These are phyloP conservation scores for Xenops minutus DNA, from an alignment of 2,797 vertebrate genomes.

Conservation along the genomic window DNA sequence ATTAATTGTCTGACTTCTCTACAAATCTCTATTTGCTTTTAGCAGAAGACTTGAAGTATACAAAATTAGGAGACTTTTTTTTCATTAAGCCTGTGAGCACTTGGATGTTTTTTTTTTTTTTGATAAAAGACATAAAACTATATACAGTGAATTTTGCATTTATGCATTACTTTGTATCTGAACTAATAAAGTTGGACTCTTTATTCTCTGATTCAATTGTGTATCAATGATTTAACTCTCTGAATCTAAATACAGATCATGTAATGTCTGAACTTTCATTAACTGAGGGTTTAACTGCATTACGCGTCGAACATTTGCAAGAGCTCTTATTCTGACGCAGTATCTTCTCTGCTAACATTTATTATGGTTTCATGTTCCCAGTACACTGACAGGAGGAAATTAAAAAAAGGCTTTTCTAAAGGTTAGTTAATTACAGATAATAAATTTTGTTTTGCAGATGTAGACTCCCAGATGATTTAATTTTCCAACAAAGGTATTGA, in stretches of 20 bases:
- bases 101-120: neutral
- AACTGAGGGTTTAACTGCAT: constrained; percentile 23
- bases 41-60: neutral
- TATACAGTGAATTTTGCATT: neutral
- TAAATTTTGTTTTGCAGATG: constrained; percentile 68
- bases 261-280: constrained; percentile 34
- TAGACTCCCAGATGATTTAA: constrained; percentile 57
- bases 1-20: neutral
- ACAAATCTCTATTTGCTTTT: neutral
- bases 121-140: neutral
- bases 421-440: constrained; percentile 71
- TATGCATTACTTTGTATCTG: neutral
- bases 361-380: constrained; percentile 42
- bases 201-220: constrained; percentile 13
- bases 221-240: constrained; percentile 11
- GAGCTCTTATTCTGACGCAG: neutral
- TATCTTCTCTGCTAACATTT: constrained; percentile 10
- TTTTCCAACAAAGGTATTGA: constrained; percentile 45
- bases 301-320: neutral
- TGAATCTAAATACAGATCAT: constrained; percentile 2
- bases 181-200: neutral
- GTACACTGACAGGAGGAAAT: constrained; percentile 57
- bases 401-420: constrained; percentile 64
- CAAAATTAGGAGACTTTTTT: neutral
- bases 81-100: neutral